Evolutionary conservation across 35 echinoderm and acorn worm genomes (phyloP).

Genomic region (Acanthaster planci): DNA sequence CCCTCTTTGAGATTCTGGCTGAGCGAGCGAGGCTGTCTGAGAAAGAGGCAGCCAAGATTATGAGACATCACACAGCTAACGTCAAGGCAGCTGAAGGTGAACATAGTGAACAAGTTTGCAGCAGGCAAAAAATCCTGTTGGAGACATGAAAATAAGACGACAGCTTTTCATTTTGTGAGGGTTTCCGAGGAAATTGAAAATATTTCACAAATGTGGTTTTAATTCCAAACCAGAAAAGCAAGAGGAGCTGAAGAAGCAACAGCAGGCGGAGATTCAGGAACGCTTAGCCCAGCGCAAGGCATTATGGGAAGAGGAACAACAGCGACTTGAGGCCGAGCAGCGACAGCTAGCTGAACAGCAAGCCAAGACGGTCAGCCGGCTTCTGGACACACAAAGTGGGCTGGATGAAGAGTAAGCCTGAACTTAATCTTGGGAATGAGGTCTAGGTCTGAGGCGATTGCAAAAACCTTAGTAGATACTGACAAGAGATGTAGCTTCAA

Average conservation of each 20-base stretch:
- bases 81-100: slow-evolving; percentile 81
- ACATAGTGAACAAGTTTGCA: neutral
- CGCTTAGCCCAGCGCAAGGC: slow-evolving; percentile 59
- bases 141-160: no score
- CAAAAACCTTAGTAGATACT: no score
- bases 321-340: slow-evolving; percentile 63
- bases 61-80: slow-evolving; percentile 81
- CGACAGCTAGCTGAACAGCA: slow-evolving; percentile 76
- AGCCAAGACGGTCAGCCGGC: slow-evolving; percentile 66
- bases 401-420: slow-evolving; percentile 86
- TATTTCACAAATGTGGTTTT: no score
- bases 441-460: no score
- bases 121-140: no score
- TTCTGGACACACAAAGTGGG: slow-evolving; percentile 69
- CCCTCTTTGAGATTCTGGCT: slow-evolving; percentile 64
- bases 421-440: no score
- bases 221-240: slow-evolving; percentile 54
- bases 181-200: no score
- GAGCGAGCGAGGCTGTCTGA: slow-evolving; percentile 70
- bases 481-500: no score
- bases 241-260: slow-evolving; percentile 70
- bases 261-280: slow-evolving; percentile 60
- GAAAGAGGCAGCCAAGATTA: slow-evolving; percentile 73
- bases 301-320: slow-evolving; percentile 71
- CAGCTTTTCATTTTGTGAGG: no score